Conservation (phyloP, 30 jellyfish, hydroid and myxozoan genomes). For the Mastigias papua region DNA sequence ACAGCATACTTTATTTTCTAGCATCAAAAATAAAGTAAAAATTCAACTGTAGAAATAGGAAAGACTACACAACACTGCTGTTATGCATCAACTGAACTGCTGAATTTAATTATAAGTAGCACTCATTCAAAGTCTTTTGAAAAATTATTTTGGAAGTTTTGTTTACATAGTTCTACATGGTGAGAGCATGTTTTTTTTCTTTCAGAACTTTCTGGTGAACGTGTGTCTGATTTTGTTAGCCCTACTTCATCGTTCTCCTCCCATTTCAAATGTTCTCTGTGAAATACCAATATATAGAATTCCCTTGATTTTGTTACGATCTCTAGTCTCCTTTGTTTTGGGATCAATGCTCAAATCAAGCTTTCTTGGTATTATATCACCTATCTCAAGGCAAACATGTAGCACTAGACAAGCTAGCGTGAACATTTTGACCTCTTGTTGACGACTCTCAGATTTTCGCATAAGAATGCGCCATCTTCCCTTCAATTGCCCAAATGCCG, state of each 20-base stretch:
- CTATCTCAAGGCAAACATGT: neutral
- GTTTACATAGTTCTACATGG: no score
- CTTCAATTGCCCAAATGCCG: slow-evolving; percentile 32
- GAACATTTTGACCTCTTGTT: slow-evolving; percentile 15
- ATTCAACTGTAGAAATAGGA: no score
- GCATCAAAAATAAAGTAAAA: no score
- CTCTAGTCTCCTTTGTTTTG: neutral
- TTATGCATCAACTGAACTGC: no score
- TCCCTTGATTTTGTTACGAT: neutral
- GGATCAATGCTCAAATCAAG: neutral
- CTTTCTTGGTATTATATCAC: neutral
- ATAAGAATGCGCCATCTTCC: slow-evolving; percentile 46
- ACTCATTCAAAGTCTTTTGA: no score
- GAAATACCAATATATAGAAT: neutral
- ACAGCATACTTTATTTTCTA: no score
- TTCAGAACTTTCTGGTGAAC: neutral
- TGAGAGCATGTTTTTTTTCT: no score
- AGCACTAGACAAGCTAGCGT: slow-evolving; percentile 36
- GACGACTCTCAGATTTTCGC: slow-evolving; percentile 39
- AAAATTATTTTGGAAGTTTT: no score
- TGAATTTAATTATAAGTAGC: no score
- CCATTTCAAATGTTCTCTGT: neutral
- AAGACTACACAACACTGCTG: no score
- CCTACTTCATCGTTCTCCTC: neutral
- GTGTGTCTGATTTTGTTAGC: neutral